Evolutionary conservation across 92 coral and sea anemone genomes (phyloP), one percentile per base, ranked within the genome.

Genomic region (Palythoa caribaeorum): DNA sequence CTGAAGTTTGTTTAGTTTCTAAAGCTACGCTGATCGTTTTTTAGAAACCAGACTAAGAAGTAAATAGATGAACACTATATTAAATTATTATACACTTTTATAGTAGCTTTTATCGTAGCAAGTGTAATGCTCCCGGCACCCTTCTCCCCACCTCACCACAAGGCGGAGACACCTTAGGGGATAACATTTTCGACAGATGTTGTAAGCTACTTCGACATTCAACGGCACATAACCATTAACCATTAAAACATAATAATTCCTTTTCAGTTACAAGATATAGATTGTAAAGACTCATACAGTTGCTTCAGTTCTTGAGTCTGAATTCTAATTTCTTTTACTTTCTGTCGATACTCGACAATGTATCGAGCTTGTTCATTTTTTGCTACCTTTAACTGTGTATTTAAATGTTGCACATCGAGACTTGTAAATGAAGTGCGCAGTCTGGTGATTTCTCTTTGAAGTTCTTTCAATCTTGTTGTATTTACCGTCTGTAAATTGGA

Each of bases 271-370:
- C 89, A 81, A 77, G 93, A 90, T 1, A 90, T 83, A 16, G 87
- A 76, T 21, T 87, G 69, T 13, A 92, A 55, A 7, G 99, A 95
- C 21, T 77, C 83, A 17, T 92, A 53, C 15, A 97, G 90, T 15
- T 75, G 89, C 80, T 92, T 94, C 70, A 97, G 79, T 62, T 97
- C 99, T n/a, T 83, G 54, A 14, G 94, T 89, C 89, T 97, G 92
- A 52, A 35, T 50, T 83, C 88, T 89, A 65, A 88, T 55, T 73
- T 93, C 89, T 71, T 17, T 79, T 36, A 97, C 83, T 88, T 92
- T 90, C 66, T 50, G 78, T 78, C 87, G 90, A 70, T 93, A 89
- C 53, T 91, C 90, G 28, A 72, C 37, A 11, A 97, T 89, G 79
- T 92, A 93, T 76, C 9, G 71, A 71, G 80, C 78, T 77, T 94